phyloP scores from a whole-genome alignment of 2,113 vertebrate genomes.

The Meles meles region DNA sequence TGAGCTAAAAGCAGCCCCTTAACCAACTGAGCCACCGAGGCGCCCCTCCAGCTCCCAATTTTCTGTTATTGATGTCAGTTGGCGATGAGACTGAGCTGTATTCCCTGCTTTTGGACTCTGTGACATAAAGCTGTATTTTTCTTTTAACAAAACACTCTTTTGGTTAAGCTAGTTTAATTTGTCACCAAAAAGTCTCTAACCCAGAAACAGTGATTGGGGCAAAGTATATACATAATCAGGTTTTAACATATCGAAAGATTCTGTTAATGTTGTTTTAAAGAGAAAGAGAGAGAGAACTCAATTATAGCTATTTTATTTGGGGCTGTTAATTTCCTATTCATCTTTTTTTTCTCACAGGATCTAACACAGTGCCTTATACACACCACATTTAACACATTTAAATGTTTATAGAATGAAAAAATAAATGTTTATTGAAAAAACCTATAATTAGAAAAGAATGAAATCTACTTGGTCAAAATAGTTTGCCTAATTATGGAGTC shows the following conservation, averaged over 20 bases:
- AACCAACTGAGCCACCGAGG: neutral
- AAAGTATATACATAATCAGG: neutral
- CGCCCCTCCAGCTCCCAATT: neutral
- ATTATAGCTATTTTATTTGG: constrained; percentile 12
- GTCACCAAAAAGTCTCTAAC: neutral
- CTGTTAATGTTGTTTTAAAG: constrained; percentile 12
- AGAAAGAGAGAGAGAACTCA: neutral
- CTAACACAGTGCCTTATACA: constrained; percentile 4
- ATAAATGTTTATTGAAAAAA: constrained; percentile 47
- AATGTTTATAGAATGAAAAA: constrained; percentile 44
- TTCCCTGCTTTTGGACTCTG: neutral
- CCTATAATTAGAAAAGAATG: constrained; percentile 51
- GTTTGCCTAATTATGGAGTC: constrained; percentile 43
- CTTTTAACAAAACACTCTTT: neutral
- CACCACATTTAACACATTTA: constrained; percentile 14
- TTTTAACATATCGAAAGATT: neutral
- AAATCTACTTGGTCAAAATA: constrained; percentile 53
- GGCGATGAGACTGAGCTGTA: neutral
- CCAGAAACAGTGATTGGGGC: neutral
- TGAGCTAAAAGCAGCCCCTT: neutral
- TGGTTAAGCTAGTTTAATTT: constrained; percentile 24
- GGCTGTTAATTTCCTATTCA: constrained; percentile 7
- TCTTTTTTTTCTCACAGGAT: constrained; percentile 13
- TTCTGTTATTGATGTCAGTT: neutral
- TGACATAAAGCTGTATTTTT: neutral